A percentile compares a stretch with the other conserved stretches of the same genome.
These are phyloP conservation scores for Hippocampus mohnikei DNA, from an alignment of 2,113 vertebrate genomes.

Conservation along the genomic window DNA sequence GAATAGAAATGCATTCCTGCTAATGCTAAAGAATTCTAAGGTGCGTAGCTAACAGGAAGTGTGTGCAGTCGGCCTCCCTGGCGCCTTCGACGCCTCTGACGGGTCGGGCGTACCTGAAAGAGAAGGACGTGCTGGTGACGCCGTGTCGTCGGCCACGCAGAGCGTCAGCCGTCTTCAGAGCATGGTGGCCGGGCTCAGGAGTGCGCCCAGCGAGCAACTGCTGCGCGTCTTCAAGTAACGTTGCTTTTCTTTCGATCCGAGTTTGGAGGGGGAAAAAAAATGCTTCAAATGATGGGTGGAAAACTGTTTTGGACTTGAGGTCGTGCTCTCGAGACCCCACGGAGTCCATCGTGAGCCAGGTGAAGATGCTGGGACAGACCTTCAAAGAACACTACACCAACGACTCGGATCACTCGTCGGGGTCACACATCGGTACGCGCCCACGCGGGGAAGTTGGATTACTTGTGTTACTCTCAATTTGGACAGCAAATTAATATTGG, in stretches of 20 bases:
- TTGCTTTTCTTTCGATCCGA: background rate
- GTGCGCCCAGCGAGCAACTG: conserved; percentile 83
- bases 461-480: too few relatives aligned
- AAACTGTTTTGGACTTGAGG: conserved; percentile 54
- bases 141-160: conserved; percentile 92
- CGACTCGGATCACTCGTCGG: conserved; percentile 81
- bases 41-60: background rate
- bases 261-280: rapidly evolving
- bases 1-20: too few relatives aligned
- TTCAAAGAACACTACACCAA: conserved; percentile 89
- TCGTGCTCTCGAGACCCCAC: conserved; percentile 84
- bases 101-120: conserved; percentile 87
- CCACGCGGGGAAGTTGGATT: background rate
- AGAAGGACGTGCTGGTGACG: conserved; percentile 86
- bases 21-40: too few relatives aligned
- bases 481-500: too few relatives aligned
- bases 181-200: conserved; percentile 85
- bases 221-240: conserved; percentile 81
- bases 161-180: conserved; percentile 89
- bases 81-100: conserved; percentile 94
- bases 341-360: conserved; percentile 75
- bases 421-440: conserved; percentile 82
- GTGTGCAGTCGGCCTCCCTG: conserved; percentile 68
- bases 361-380: conserved; percentile 81
- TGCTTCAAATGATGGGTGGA: too few relatives aligned